These are phyloP conservation scores for Apostichopus californicus DNA, from an alignment of 35 echinoderm and acorn worm genomes.

Conservation along the genomic window DNA sequence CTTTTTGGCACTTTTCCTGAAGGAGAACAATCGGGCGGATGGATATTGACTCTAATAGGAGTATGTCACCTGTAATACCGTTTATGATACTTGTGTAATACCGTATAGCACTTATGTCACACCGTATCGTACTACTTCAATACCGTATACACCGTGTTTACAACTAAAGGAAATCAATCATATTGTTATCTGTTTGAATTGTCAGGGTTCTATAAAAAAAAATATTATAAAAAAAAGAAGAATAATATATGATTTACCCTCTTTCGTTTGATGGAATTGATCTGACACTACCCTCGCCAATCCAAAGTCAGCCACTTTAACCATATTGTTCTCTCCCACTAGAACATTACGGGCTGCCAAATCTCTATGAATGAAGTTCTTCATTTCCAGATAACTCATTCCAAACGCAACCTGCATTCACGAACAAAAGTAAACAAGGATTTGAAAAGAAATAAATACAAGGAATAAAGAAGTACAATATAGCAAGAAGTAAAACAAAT, in stretches of 20 bases:
- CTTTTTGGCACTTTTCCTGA: too few relatives aligned
- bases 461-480: not conserved
- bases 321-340: conserved; percentile 33
- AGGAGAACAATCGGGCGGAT: too few relatives aligned
- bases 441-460: not conserved
- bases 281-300: not conserved
- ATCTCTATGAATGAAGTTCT: conserved; percentile 43
- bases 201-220: too few relatives aligned
- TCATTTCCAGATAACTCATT: conserved; percentile 54
- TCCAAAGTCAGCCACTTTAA: conserved; percentile 41
- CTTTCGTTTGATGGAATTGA: conserved; percentile 31
- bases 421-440: not conserved
- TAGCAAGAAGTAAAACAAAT: not conserved
- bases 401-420: conserved; percentile 36
- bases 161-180: too few relatives aligned
- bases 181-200: too few relatives aligned
- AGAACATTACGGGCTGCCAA: conserved; percentile 39
- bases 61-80: too few relatives aligned
- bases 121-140: too few relatives aligned
- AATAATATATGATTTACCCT: not conserved
- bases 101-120: too few relatives aligned
- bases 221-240: too few relatives aligned
- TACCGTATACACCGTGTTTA: too few relatives aligned
- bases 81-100: too few relatives aligned
- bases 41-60: too few relatives aligned